A percentile compares a stretch with the other conserved stretches of the same genome.
Evolutionary conservation across 2,113 vertebrate genomes (phyloP).

Genomic region (Rhizomys pruinosus): DNA sequence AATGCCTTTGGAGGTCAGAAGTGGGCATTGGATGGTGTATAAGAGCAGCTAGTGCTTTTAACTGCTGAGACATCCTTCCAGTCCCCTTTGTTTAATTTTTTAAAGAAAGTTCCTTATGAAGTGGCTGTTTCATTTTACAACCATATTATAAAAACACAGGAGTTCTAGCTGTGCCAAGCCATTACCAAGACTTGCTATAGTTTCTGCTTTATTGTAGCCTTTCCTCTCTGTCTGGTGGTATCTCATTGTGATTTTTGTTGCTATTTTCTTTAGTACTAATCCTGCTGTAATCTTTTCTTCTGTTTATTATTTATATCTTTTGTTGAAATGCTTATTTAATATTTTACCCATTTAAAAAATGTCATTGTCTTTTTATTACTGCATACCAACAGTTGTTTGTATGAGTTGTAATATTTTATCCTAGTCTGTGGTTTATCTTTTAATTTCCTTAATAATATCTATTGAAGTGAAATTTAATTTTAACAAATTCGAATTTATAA

Average conservation of each 20-base stretch:
- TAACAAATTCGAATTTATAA: neutral
- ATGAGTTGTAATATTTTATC: neutral
- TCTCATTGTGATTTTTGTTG: too few species aligned
- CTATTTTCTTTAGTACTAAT: too few species aligned
- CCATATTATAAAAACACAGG: too few species aligned
- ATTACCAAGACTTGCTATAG: neutral
- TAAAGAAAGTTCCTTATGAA: too few species aligned
- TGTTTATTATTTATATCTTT: neutral
- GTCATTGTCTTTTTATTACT: neutral
- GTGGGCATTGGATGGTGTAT: too few species aligned
- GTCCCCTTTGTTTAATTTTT: too few species aligned
- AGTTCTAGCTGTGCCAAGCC: too few species aligned
- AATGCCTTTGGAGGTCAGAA: too few species aligned
- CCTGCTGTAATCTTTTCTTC: neutral
- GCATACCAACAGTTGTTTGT: constrained; percentile 29
- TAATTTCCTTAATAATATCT: neutral
- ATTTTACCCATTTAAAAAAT: neutral
- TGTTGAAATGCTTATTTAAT: neutral
- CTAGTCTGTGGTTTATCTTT: neutral
- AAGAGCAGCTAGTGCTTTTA: too few species aligned
- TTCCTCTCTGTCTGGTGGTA: too few species aligned
- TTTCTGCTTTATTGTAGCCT: neutral
- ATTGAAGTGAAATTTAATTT: constrained; percentile 15
- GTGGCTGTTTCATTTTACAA: too few species aligned
- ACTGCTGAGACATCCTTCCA: too few species aligned